Base-by-base conservation (phyloP, 2,888 invertebrate species). In the Tetragonisca angustula region DNA sequence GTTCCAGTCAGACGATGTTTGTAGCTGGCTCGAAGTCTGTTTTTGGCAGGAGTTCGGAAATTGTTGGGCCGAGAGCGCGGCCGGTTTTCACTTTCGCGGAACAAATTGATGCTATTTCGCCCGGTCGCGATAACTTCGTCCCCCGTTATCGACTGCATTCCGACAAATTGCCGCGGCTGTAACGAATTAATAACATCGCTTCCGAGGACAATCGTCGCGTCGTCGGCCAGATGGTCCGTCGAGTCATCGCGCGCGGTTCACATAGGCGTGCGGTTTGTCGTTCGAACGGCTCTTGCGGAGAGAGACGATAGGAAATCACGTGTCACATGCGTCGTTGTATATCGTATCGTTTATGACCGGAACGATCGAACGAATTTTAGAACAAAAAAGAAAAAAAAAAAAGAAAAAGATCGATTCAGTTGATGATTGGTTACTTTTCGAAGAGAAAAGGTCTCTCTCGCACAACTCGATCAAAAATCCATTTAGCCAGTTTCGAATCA, bases 71-170 rank as follows among this genome's bases (percentile, higher is more conserved):
- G 67, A 76, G 75, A 76, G 59, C 68, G 61, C 65, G 59, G 50
- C 15, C 52, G 64, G 78, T 71, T 84, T 84, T 84, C 77, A 75
- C 87, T 88, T 89, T 79, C 81, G 86, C 74, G 72, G 76, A 70
- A 82, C 85, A 87, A 85, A 89, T 89, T 89, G 83, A 88, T 89
- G 87, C 79, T 80, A 81, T 89, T 85, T 75, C 77, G 82, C 27
- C 43, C 56, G 81, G 27, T 64, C 77, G 82, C 75, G 86, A 85
- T 88, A 87, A 89, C 86, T 86, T 89, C 79, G 82, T 81, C 84
- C 81, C 76, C 72, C 67, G 81, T 84, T 79, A 76, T 84, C 78
- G 82, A 56, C 76, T 49, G 64, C 79, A 62, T 65, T 61, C 78
- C 78, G 77, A 79, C 86, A 82, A 83, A 88, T 88, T 84, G 84